Conservation (phyloP, 2,113 vertebrate genomes). For the Centrocercus urophasianus region DNA sequence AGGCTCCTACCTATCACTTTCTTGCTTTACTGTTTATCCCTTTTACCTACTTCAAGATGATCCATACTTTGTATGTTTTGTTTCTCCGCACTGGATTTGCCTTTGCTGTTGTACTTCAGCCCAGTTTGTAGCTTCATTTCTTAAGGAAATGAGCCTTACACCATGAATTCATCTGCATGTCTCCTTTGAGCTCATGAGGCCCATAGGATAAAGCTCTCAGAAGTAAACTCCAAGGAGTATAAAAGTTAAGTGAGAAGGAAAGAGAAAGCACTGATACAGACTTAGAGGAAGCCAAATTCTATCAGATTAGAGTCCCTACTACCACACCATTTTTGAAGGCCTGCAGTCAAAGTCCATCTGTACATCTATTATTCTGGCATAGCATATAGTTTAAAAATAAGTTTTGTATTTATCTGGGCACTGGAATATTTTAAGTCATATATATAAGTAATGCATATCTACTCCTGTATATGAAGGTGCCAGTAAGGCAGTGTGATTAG, state of each 20-base stretch:
- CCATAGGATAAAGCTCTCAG: neutral
- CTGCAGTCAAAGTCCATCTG: neutral
- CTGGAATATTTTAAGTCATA: neutral
- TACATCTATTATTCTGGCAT: neutral
- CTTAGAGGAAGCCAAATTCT: neutral
- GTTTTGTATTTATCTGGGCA: neutral
- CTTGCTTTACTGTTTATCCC: neutral
- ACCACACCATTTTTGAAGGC: neutral
- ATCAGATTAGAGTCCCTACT: neutral
- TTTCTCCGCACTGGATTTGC: neutral
- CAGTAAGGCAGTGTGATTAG: neutral
- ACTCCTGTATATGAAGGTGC: neutral
- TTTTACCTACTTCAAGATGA: neutral
- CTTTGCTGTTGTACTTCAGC: neutral
- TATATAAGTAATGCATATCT: too few relatives aligned
- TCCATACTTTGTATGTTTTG: neutral
- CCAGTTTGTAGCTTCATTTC: neutral
- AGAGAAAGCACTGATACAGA: neutral
- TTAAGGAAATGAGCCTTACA: accelerated
- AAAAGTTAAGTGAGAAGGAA: neutral
- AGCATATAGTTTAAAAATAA: neutral
- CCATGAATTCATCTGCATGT: neutral
- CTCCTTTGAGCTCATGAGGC: neutral
- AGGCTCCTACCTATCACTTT: neutral
- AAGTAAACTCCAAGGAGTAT: neutral